These are phyloP conservation scores for Dendrocopos noguchii DNA, from an alignment of 2,113 vertebrate species.

Conservation along the genomic window DNA sequence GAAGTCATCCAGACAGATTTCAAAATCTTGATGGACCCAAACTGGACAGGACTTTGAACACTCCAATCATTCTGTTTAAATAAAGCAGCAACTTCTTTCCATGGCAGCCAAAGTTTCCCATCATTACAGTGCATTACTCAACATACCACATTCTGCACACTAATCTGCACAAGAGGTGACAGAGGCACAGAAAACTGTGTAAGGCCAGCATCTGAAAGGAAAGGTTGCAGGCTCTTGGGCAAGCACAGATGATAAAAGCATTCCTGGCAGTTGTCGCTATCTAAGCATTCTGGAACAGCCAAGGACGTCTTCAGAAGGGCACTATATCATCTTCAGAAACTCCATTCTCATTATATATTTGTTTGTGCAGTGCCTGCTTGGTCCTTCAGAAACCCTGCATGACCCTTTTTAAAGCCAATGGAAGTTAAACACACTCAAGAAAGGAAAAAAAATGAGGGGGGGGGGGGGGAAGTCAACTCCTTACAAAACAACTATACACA, in stretches of 20 bases:
- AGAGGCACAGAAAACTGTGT: background rate
- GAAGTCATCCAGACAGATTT: background rate
- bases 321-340: conserved; percentile 48
- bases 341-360: conserved; percentile 23
- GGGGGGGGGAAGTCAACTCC: background rate
- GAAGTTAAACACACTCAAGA: background rate
- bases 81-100: background rate
- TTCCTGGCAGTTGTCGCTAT: conserved; percentile 43
- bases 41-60: background rate
- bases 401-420: conserved; percentile 15
- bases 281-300: conserved; percentile 47
- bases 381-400: background rate
- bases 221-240: conserved; percentile 44
- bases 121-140: background rate
- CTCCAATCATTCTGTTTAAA: background rate
- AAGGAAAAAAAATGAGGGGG: background rate
- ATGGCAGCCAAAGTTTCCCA: background rate
- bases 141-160: background rate
- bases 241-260: conserved; percentile 62
- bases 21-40: background rate
- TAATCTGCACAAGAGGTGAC: conserved; percentile 39
- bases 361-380: conserved; percentile 24
- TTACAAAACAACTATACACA: background rate
- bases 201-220: conserved; percentile 42
- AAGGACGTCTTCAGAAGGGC: conserved; percentile 62